Evolutionary conservation across 37 sponge, comb jelly and placozoan genomes (phyloP), one percentile per base, ranked within the genome.

Genomic region (Diacarnus erythraeanus): DNA sequence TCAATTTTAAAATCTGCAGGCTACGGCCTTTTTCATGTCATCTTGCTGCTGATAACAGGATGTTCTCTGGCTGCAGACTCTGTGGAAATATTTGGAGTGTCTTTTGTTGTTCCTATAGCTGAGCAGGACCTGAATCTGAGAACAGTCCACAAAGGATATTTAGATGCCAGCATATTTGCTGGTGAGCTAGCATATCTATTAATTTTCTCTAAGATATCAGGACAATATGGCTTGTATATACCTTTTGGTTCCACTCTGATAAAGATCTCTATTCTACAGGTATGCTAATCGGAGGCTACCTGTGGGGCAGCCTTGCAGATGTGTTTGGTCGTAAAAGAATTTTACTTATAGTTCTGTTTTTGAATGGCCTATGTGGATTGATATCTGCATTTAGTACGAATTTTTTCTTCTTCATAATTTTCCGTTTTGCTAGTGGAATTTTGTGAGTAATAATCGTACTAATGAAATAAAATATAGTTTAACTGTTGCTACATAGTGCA

Each of bases 271-370:
- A 12, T 31, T 20, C 34, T 75, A 59, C 77, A 47, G 87, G 87
- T 6, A 86, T 86, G 87, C 35, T 80, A 44, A 43, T 80, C 12
- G 87, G 87, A 0, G 70, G 81, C 8, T 80, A 80, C 58, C 35
- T 80, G 26, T 80, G 76, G 77, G 86, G 86, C 18, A 77, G 80
- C 22, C 43, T 73, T 2, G 79, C 86, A 3, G 86, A 85, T 42
- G 64, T 56, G 22, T 80, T 56, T 64, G 87, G 87, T 2, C 72
- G 87, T 61, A 72, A 75, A 57, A 38, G 23, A 0, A 68, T 47
- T 41, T 57, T 86, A 20, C 37, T 86, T 26, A 80, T 71, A 31
- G 68, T 72, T 57, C 38, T 86, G 68, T 23, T 80, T 57, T 40
- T 80, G 69, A 86, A 80, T 64, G 80, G 81, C 2, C 20, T 59